Conservation (phyloP, 2,797 vertebrate genomes). For the Potorous gilbertii region DNA sequence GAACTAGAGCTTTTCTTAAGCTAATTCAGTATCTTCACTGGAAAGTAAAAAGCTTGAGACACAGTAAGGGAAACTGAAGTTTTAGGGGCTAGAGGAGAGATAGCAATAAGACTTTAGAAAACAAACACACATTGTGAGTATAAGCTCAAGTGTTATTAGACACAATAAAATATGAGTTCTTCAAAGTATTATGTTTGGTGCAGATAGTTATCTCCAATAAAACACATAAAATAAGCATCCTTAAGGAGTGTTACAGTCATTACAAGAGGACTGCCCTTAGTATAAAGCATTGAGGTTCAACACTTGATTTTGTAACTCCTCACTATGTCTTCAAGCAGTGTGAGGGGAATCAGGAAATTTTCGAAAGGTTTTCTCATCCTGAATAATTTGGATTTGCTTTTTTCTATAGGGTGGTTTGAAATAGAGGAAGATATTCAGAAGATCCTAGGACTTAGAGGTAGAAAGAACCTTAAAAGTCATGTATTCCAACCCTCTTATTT, state of each 20-base stretch:
- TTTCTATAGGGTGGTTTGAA: neutral
- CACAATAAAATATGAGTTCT: neutral
- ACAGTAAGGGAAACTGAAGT: neutral
- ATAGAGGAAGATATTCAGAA: neutral
- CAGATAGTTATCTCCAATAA: neutral
- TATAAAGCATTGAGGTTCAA: neutral
- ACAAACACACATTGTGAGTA: neutral
- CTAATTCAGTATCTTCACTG: neutral
- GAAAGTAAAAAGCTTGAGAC: neutral
- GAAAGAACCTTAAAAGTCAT: neutral
- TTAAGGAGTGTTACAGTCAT: too few species aligned
- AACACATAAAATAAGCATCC: neutral
- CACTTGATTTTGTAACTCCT: rapidly evolving
- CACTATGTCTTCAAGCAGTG: neutral
- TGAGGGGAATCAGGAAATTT: neutral
- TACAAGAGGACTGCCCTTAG: neutral
- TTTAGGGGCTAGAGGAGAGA: neutral
- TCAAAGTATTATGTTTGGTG: neutral
- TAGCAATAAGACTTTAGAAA: neutral
- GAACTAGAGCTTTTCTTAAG: neutral
- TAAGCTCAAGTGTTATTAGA: neutral
- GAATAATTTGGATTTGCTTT: neutral
- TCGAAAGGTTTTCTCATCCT: rapidly evolving
- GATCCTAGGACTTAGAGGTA: neutral
- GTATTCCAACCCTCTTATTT: neutral